Percentiles rank a stretch among this genome's conserved stretches.
phyloP scores from a whole-genome alignment of 2,797 vertebrate genomes.

The Diplodus puntazzo region DNA sequence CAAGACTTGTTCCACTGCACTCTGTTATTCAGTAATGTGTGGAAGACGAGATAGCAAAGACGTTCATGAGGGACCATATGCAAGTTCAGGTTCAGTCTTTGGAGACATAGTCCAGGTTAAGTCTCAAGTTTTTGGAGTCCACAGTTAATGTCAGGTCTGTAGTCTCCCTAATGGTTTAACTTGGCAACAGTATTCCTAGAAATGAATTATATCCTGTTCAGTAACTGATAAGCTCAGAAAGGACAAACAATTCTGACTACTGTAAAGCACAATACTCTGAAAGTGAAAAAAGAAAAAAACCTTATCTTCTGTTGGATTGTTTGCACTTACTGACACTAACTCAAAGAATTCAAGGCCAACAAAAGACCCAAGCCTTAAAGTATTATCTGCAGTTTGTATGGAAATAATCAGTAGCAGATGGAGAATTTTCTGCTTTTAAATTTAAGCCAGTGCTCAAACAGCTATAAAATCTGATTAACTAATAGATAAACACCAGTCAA shows the following conservation, averaged over 20 bases:
- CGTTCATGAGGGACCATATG: constrained; percentile 7
- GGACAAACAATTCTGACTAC: neutral
- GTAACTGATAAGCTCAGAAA: neutral
- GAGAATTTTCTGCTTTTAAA: neutral
- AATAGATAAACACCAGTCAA: neutral
- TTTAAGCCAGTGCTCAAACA: neutral
- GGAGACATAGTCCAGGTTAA: constrained; percentile 13
- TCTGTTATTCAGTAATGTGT: neutral
- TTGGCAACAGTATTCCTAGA: constrained; percentile 8
- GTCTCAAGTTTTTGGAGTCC: constrained; percentile 9
- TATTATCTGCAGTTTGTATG: neutral
- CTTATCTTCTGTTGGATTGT: neutral
- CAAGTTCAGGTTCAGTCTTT: constrained; percentile 4
- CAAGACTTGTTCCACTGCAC: constrained; percentile 33
- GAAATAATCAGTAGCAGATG: neutral
- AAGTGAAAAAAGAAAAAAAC: too few relatives aligned
- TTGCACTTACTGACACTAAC: neutral
- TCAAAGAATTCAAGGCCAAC: neutral
- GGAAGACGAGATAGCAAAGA: constrained; percentile 17
- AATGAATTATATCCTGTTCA: neutral
- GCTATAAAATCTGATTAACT: neutral
- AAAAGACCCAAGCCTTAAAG: neutral
- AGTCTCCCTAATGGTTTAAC: neutral
- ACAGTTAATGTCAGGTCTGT: constrained; percentile 10
- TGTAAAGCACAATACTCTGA: too few relatives aligned